Evolutionary conservation across 2,797 vertebrate genomes (phyloP).

Genomic region (Tenualosa ilisha): DNA sequence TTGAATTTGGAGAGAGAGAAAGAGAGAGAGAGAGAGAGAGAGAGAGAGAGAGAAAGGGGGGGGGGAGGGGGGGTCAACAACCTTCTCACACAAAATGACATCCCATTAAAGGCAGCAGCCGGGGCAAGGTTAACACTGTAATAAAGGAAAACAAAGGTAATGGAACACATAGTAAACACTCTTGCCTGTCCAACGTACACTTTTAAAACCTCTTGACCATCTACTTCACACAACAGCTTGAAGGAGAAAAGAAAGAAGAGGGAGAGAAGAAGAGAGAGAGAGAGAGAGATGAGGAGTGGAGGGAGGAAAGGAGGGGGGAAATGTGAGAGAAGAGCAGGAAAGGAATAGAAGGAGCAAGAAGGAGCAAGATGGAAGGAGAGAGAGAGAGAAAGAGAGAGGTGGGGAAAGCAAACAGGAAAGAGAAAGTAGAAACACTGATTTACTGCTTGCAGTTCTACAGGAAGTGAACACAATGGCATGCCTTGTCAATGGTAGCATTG

Average conservation of each 20-base stretch:
- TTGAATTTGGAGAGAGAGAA: background rate
- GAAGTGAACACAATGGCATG: background rate
- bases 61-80: background rate
- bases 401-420: background rate
- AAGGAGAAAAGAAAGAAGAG: background rate
- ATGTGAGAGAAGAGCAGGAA: background rate
- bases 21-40: background rate
- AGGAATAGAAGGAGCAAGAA: constrained; percentile 14
- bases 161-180: too few relatives aligned
- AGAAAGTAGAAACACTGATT: background rate
- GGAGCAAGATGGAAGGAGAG: background rate
- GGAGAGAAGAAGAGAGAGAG: background rate
- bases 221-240: too few relatives aligned
- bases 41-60: background rate
- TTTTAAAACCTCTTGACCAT: too few relatives aligned
- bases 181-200: too few relatives aligned
- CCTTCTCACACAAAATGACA: too few relatives aligned
- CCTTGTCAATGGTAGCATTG: background rate
- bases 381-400: background rate
- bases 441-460: background rate
- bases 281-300: constrained; percentile 4
- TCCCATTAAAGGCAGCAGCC: too few relatives aligned
- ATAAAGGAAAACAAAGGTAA: too few relatives aligned
- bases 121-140: too few relatives aligned
- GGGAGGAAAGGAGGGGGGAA: background rate